Evolutionary conservation across 2,888 invertebrate species (phyloP), one percentile per base, ranked within the genome.

Genomic region (Agrenia bidenticulata): DNA sequence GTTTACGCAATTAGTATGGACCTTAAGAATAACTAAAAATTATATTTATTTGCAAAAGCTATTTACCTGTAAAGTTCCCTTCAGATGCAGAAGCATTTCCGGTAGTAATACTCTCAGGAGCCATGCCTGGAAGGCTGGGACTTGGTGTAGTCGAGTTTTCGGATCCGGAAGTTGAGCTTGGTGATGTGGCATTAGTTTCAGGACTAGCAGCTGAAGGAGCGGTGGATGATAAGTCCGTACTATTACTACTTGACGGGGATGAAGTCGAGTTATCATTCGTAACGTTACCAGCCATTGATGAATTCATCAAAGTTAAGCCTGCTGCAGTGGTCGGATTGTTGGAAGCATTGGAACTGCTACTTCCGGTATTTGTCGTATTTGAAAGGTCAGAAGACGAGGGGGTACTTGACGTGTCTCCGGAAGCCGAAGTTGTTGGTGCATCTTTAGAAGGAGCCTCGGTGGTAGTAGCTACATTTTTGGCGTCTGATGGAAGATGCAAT

Each of bases 1-100:
- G n/a, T n/a, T n/a, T n/a, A n/a, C n/a, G n/a, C n/a, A n/a, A n/a
- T n/a, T n/a, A n/a, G n/a, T n/a, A n/a, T n/a, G n/a, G n/a, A n/a
- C n/a, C n/a, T n/a, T n/a, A n/a, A n/a, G n/a, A n/a, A n/a, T n/a
- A n/a, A 32, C 11, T 32, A 11, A 32, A 32, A 11, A 32, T 32
- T 32, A 11, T 4, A 32, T 32, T 32, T 32, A 32, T 32, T 7
- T 32, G 32, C 11, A 32, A 32, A 32, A 32, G 32, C 32, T 27
- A 19, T 17, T 32, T 51, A 21, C 21, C 41, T 17, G 54, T 53
- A n/a, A 26, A 51, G 37, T 45, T 32, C 23, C 11, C 11, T 7
- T 51, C 39, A 21, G 24, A 23, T 13, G 59, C 13, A 49, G 51
- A 23, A 21, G 51, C 51, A 24, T 51, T 51, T 51, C 17, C 51